These are phyloP conservation scores for Actinernus sp. DNA, from an alignment of 92 coral and sea anemone species.

Conservation along the genomic window DNA sequence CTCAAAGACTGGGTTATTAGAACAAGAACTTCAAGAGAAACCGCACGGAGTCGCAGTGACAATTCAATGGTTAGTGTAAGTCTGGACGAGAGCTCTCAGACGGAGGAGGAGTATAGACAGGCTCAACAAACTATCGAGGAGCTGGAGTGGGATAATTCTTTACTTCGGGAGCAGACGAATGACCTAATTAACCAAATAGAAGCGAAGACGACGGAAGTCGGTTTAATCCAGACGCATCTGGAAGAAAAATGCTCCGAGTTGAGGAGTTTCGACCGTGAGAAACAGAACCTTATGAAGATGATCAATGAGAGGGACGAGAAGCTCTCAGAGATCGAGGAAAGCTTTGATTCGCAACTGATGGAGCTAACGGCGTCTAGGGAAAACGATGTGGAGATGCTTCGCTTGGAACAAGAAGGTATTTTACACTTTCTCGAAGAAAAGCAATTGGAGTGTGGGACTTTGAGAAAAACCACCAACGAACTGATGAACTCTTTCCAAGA, in stretches of 20 bases:
- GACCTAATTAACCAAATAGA: slow-evolving; percentile 63
- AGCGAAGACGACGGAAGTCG: slow-evolving; percentile 52
- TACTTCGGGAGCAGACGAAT: slow-evolving; percentile 75
- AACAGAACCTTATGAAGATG: slow-evolving; percentile 61
- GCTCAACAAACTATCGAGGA: slow-evolving; percentile 59
- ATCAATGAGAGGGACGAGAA: slow-evolving; percentile 82
- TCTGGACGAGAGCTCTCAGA: slow-evolving; percentile 54
- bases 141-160: slow-evolving; percentile 74
- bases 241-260: slow-evolving; percentile 63
- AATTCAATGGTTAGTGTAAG: slow-evolving; percentile 23
- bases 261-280: slow-evolving; percentile 52
- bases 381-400: slow-evolving; percentile 63
- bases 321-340: slow-evolving; percentile 85
- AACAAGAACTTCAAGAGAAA: slow-evolving; percentile 4
- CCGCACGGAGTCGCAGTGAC: background rate
- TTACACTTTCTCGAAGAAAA: slow-evolving; percentile 74
- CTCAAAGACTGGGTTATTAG: slow-evolving; percentile 65
- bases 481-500: slow-evolving; percentile 28
- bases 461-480: slow-evolving; percentile 63
- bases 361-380: slow-evolving; percentile 71
- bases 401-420: slow-evolving; percentile 70
- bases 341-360: slow-evolving; percentile 71
- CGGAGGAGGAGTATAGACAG: slow-evolving; percentile 41
- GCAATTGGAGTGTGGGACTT: slow-evolving; percentile 75
- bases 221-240: slow-evolving; percentile 53